Conservation (phyloP, 2,797 vertebrate species). For the Fringilla coelebs region DNA sequence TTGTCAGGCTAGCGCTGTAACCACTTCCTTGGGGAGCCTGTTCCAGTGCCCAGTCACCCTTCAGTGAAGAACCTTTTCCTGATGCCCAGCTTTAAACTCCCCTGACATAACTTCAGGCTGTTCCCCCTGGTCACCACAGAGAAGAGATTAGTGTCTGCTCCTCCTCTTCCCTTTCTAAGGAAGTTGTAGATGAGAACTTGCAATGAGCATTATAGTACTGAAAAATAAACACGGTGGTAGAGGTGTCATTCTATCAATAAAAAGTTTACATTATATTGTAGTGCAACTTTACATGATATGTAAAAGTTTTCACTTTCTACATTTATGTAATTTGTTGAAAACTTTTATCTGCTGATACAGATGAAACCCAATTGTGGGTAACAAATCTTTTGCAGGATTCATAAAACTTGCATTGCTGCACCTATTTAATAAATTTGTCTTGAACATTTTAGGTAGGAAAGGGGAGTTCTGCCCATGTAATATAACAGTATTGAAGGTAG, state of each 20-base stretch:
- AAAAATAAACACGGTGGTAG: neutral
- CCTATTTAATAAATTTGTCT: neutral
- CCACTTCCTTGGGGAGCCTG: neutral
- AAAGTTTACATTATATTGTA: neutral
- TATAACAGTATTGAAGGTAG: neutral
- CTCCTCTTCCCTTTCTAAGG: neutral
- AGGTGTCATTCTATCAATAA: neutral
- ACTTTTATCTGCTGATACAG: neutral
- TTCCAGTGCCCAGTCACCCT: neutral
- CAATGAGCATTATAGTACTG: neutral
- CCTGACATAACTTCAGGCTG: neutral
- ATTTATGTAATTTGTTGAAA: neutral
- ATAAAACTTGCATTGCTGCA: rapidly evolving
- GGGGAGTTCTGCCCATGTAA: neutral
- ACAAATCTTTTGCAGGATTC: neutral
- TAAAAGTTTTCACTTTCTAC: neutral
- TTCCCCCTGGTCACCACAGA: neutral
- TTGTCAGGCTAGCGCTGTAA: neutral
- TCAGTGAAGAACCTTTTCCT: neutral
- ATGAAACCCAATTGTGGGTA: neutral
- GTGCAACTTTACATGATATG: neutral
- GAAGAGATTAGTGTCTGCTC: neutral
- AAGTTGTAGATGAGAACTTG: neutral
- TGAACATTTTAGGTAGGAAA: neutral
- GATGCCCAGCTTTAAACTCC: neutral